Conservation (phyloP, 2,113 vertebrate genomes). For the Peucedramus taeniatus region DNA sequence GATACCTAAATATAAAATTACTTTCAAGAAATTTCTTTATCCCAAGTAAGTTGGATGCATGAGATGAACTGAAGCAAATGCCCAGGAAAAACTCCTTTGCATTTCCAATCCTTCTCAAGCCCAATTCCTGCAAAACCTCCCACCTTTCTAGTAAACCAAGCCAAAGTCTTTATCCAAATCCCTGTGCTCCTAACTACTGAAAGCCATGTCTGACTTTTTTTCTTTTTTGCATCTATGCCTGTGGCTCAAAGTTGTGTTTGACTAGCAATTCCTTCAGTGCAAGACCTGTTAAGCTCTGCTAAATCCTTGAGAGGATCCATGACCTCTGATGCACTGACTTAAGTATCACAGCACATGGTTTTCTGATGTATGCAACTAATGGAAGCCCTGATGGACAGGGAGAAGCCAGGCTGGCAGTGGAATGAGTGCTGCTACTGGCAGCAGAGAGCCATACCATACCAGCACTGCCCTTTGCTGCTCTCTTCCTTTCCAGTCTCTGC, state of each 20-base stretch:
- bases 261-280: not conserved
- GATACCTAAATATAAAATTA: not conserved
- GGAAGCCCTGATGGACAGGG: not conserved
- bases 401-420: not conserved
- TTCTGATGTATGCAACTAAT: not conserved
- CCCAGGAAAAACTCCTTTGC: not conserved
- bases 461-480: not conserved
- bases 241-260: not conserved
- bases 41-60: not conserved
- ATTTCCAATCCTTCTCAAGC: not conserved
- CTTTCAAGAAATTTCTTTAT: not conserved
- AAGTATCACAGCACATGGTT: not conserved
- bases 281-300: not conserved
- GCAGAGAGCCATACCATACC: not conserved
- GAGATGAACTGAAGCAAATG: not conserved
- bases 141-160: not conserved
- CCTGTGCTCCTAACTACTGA: not conserved
- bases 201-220: not conserved
- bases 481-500: not conserved
- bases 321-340: not conserved
- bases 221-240: fast-evolving
- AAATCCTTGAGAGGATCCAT: not conserved
- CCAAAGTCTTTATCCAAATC: not conserved
- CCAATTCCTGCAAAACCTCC: not conserved
- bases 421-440: not conserved